Evolutionary conservation across 2,888 invertebrate genomes (phyloP).

Genomic region (Perizoma flavofasciatum): DNA sequence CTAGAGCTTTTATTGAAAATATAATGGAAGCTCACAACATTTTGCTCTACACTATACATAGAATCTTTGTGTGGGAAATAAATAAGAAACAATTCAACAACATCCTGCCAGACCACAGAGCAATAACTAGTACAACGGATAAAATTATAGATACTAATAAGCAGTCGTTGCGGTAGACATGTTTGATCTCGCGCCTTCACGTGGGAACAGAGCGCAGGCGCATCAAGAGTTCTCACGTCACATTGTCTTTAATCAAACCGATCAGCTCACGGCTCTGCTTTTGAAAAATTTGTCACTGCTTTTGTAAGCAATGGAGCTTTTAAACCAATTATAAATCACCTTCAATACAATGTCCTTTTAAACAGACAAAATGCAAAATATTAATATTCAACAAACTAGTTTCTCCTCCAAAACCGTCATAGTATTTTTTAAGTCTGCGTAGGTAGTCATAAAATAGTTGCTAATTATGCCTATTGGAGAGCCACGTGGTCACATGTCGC

Average conservation of each 20-base stretch:
- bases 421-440: no score
- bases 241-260: slow-evolving; percentile 28
- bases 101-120: not conserved
- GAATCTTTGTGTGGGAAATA: not conserved
- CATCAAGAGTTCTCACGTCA: slow-evolving; percentile 27
- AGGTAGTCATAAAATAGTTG: no score
- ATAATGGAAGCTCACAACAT: no score
- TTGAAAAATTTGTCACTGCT: slow-evolving; percentile 21
- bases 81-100: not conserved
- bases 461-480: no score
- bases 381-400: no score
- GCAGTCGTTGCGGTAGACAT: slow-evolving; percentile 3
- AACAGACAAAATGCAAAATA: no score
- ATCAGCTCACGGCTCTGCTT: slow-evolving; percentile 19
- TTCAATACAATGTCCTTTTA: not conserved
- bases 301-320: not conserved
- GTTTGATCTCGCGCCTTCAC: slow-evolving; percentile 14
- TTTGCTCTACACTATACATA: not conserved
- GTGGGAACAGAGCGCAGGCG: slow-evolving; percentile 26
- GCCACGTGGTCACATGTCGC: slow-evolving; percentile 7
- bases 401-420: no score
- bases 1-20: no score
- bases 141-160: no score
- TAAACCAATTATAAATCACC: not conserved
- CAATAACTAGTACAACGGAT: not conserved